Evolutionary conservation across 1,140 invertebrate species (phyloP).

Genomic region (Anadara kagoshimensis): DNA sequence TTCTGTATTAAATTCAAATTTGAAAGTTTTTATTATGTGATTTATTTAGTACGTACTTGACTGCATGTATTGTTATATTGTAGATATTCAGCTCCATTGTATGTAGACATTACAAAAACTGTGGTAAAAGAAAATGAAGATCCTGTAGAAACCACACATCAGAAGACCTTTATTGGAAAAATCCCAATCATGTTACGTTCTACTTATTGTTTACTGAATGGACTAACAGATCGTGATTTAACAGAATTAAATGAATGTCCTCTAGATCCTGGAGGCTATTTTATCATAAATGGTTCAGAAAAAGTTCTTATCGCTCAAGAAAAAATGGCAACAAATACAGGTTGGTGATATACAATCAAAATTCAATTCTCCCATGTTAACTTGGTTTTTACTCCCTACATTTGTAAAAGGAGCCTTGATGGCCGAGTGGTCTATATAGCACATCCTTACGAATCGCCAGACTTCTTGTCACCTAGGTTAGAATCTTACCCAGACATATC

Average conservation of each 20-base stretch:
- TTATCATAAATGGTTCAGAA: constrained; percentile 75
- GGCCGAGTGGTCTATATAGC: too few species aligned
- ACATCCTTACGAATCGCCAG: background rate
- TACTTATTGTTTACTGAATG: constrained; percentile 95
- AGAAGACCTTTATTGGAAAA: constrained; percentile 99
- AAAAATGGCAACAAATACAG: constrained; percentile 99
- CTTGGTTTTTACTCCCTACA: too few species aligned
- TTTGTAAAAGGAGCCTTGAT: too few species aligned
- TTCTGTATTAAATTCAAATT: too few species aligned
- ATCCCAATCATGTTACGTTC: constrained; percentile 99
- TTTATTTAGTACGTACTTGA: too few species aligned
- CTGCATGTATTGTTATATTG: background rate
- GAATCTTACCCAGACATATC: too few species aligned
- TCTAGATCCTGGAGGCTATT: constrained; percentile 88
- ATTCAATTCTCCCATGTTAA: too few species aligned
- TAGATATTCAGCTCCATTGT: constrained; percentile 97
- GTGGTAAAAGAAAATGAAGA: constrained; percentile 92
- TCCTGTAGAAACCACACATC: constrained; percentile 93
- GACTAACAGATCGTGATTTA: constrained; percentile 97
- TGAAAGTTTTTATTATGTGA: too few species aligned
- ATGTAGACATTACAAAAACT: constrained; percentile 99
- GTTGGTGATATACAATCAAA: constrained; percentile 42
- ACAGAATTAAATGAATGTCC: constrained; percentile 99
- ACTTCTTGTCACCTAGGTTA: too few species aligned
- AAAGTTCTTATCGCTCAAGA: constrained; percentile 96